A percentile compares a stretch with the other conserved stretches of the same genome.
Conservation (phyloP, 2,113 vertebrate genomes). For the Tricholaema leucomelas region DNA sequence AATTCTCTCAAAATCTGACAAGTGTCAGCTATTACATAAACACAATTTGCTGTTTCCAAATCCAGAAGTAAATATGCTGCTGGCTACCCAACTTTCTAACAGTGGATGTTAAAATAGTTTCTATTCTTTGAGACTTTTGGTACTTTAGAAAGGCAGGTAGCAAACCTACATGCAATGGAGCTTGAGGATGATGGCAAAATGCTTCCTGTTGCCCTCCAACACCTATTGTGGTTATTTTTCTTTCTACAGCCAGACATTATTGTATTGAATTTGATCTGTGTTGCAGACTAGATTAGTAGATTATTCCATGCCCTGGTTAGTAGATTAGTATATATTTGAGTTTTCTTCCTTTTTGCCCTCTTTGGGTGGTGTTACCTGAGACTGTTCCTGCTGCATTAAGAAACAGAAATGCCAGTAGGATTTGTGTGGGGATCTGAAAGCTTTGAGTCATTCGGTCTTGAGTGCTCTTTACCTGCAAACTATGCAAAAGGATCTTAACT, state of each 20-base stretch:
- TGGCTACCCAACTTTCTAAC: not conserved
- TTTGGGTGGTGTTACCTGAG: not conserved
- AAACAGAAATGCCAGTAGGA: not conserved
- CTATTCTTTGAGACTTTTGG: not conserved
- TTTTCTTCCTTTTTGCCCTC: not conserved
- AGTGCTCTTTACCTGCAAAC: not conserved
- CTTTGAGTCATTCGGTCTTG: not conserved
- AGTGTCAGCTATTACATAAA: not conserved
- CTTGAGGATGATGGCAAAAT: not conserved
- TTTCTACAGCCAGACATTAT: not conserved
- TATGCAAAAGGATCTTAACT: not conserved
- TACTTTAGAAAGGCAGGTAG: not conserved
- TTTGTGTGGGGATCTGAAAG: not conserved
- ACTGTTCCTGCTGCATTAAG: not conserved
- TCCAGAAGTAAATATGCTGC: not conserved
- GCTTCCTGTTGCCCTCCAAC: not conserved
- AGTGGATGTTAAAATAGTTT: not conserved
- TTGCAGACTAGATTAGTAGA: not conserved
- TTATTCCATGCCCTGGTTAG: not conserved
- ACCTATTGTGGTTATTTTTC: not conserved
- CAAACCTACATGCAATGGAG: not conserved
- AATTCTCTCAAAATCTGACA: not conserved
- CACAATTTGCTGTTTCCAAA: not conserved
- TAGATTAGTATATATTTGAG: not conserved
- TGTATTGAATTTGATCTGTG: not conserved